Base-by-base conservation (phyloP, 2,888 invertebrate genomes). In the Ichneumoninae sp. region DNA sequence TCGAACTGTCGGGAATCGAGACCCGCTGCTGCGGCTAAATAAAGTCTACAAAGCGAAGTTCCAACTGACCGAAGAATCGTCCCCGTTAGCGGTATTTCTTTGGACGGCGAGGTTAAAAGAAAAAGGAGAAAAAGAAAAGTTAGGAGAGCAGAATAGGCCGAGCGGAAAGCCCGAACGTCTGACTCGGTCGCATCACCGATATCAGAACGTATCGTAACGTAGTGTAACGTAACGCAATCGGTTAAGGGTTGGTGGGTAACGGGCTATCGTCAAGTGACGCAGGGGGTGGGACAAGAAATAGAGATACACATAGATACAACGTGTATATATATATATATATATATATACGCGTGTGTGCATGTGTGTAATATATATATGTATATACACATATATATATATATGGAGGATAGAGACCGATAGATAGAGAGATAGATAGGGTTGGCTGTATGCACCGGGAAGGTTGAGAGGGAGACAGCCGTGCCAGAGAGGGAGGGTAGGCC, bases 161-260 rank as follows among this genome's bases (percentile, higher is more conserved):
- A 74, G 72, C 72, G 72, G 44, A 62, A 50, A 69, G 47, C 22
- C 10, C 54, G 36, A n/a, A 44, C 57, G 72, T 62, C 47, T 74
- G 44, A 74, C 60, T 74, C 72, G 72, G 40, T 74, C 72, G 44
- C 72, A 60, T 44, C 77, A 44, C 76, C 66, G 54, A 66, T 76
- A 76, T 74, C 76, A 33, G 65, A 69, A 71, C 75, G 81, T 74
- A 85, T 84, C 76, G 85, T 86, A 86, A 83, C 85, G 87, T 87
- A 80, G 80, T 72, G 86, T 87, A 88, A 78, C 85, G 88, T 86
- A 88, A 88, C 84, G 84, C 86, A 85, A 89, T 88, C 88, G 84
- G 84, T 74, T 82, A 80, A 79, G 75, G 72, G 71, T 60, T 68
- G 16, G 54, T 57, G 70, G 36, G 71, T 68, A 77, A 57, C 71